A percentile compares a stretch with the other conserved stretches of the same genome.
phyloP scores from a whole-genome alignment of 2,888 invertebrate species.

The Drosophila maculinotata region DNA sequence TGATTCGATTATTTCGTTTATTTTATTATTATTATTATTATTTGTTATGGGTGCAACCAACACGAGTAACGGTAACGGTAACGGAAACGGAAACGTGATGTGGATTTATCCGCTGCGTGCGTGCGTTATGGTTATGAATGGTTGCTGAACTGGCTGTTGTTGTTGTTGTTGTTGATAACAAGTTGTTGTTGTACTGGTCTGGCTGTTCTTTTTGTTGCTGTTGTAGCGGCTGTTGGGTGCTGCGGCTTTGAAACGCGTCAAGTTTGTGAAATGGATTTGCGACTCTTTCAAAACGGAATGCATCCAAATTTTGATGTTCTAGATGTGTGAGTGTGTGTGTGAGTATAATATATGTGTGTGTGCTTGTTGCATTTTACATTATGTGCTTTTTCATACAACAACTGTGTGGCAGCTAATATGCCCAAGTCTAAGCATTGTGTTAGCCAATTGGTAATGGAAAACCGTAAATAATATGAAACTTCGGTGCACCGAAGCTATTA shows the following conservation, averaged over 20 bases:
- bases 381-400: constrained; percentile 21
- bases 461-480: background rate
- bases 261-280: constrained; percentile 36
- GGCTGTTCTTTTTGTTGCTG: constrained; percentile 27
- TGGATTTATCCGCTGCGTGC: constrained; percentile 57
- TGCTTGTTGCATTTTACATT: constrained; percentile 29
- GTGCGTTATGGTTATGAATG: constrained; percentile 61
- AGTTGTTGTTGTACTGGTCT: constrained; percentile 15
- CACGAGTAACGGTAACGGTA: constrained; percentile 29
- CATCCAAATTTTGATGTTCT: constrained; percentile 50
- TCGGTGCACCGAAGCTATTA: constrained; percentile 7
- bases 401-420: constrained; percentile 14
- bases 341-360: background rate
- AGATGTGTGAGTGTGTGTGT: constrained; percentile 5
- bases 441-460: constrained; percentile 41
- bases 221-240: constrained; percentile 41
- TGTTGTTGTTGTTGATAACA: constrained; percentile 31
- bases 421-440: constrained; percentile 27
- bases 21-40: constrained; percentile 1
- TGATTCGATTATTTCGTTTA: constrained; percentile 6
- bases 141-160: constrained; percentile 33
- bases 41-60: constrained; percentile 38
- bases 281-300: constrained; percentile 34
- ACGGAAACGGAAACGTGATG: constrained; percentile 46
- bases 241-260: constrained; percentile 52